Conservation (phyloP, 1,140 invertebrate genomes). For the Eurytemora carolleeae region DNA sequence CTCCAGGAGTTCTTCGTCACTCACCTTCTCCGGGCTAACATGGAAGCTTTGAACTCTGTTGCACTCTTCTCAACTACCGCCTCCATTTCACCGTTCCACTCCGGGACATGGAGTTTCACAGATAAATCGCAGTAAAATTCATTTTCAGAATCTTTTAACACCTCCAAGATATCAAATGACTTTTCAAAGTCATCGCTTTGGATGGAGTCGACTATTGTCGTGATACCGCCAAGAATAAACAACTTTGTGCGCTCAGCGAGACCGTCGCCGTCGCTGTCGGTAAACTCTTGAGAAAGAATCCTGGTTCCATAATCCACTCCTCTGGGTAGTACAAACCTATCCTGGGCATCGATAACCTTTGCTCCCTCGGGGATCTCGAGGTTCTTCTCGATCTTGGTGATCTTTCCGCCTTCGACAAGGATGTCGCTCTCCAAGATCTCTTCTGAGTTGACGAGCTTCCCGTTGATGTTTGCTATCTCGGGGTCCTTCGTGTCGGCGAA, state of each 20-base stretch:
- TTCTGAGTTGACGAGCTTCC: constrained; percentile 38
- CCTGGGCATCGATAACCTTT: constrained; percentile 32
- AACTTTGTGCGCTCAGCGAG: constrained; percentile 46
- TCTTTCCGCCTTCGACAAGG: constrained; percentile 37
- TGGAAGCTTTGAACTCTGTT: neutral
- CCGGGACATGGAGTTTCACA: too few relatives aligned
- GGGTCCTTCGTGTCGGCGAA: neutral
- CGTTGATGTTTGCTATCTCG: constrained; percentile 18
- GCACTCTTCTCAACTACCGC: neutral
- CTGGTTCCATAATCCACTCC: neutral
- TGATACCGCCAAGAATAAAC: constrained; percentile 68
- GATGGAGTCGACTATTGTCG: constrained; percentile 61
- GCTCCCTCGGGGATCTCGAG: constrained; percentile 30
- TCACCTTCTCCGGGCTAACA: neutral
- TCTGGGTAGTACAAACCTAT: constrained; percentile 33
- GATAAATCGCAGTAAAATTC: neutral
- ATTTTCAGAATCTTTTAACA: neutral
- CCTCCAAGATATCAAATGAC: too few relatives aligned
- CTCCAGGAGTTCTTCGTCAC: neutral
- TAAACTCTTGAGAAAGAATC: too few relatives aligned
- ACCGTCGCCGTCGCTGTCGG: neutral
- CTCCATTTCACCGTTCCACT: neutral
- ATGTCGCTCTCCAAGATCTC: constrained; percentile 33
- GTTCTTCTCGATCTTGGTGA: constrained; percentile 34
- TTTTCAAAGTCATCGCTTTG: too few relatives aligned